A percentile compares a stretch with the other conserved stretches of the same genome.
Evolutionary conservation across 2,888 invertebrate species (phyloP).

Genomic region (Entomobrya proxima): DNA sequence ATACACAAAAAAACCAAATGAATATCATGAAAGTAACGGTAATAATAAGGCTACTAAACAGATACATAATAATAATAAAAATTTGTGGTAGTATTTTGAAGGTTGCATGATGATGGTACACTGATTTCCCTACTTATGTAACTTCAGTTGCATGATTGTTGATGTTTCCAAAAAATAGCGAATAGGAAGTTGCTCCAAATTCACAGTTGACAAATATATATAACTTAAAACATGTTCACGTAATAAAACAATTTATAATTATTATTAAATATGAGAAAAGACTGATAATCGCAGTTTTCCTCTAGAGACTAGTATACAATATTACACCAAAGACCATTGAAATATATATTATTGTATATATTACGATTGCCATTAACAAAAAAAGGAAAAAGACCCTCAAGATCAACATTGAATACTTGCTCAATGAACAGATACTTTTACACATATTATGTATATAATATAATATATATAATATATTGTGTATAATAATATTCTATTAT

Average conservation of each 20-base stretch:
- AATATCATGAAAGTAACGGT: conserved; percentile 26
- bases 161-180: conserved; percentile 9
- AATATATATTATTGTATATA: conserved; percentile 56
- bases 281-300: conserved; percentile 64
- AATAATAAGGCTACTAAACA: conserved; percentile 20
- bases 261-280: conserved; percentile 64
- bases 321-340: conserved; percentile 74
- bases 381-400: conserved; percentile 69
- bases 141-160: conserved; percentile 67
- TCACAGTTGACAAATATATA: conserved; percentile 2
- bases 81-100: conserved; percentile 60
- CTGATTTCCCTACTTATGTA: conserved; percentile 57
- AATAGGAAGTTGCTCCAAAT: conserved; percentile 2
- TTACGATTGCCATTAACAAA: conserved; percentile 74
- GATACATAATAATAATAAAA: conserved; percentile 39
- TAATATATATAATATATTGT: conserved; percentile 49
- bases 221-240: background rate
- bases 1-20: background rate
- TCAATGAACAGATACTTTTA: conserved; percentile 53
- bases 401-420: conserved; percentile 69
- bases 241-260: conserved; percentile 40
- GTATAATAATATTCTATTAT: conserved; percentile 34
- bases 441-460: conserved; percentile 36
- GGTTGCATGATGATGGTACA: conserved; percentile 54
- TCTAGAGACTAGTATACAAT: conserved; percentile 74